Conservation (phyloP, 1,140 invertebrate species). For the Aphidius gifuensis region DNA sequence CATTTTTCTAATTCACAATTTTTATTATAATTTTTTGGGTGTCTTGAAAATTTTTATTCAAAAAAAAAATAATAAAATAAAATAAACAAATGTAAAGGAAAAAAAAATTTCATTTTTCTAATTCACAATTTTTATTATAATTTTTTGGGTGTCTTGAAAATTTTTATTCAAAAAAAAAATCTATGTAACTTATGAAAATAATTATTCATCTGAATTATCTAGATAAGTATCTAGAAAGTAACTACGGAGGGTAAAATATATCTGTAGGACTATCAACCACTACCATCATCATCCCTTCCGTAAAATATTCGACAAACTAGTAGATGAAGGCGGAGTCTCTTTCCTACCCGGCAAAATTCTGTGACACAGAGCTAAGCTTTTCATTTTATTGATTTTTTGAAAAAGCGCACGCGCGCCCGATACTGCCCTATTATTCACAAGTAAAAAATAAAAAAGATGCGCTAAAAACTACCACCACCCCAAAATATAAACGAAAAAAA, state of each 20-base stretch:
- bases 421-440: constrained; percentile 45
- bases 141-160: too few relatives aligned
- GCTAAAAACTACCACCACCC: constrained; percentile 1
- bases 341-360: constrained; percentile 34
- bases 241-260: constrained; percentile 5
- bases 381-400: constrained; percentile 58
- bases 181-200: too few relatives aligned
- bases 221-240: constrained; percentile 3
- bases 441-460: not conserved
- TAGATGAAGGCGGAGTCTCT: constrained; percentile 50
- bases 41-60: too few relatives aligned
- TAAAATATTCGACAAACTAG: constrained; percentile 28
- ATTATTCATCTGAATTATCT: not conserved
- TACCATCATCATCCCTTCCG: not conserved
- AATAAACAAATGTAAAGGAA: too few relatives aligned
- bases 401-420: constrained; percentile 54
- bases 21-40: too few relatives aligned
- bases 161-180: too few relatives aligned
- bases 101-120: too few relatives aligned
- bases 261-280: constrained; percentile 9
- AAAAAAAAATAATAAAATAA: too few relatives aligned
- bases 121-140: too few relatives aligned
- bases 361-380: constrained; percentile 55
- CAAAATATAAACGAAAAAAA: not conserved
- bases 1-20: too few relatives aligned